phyloP scores from a whole-genome alignment of 1,140 invertebrate genomes.

The Hypsibius dujardini region DNA sequence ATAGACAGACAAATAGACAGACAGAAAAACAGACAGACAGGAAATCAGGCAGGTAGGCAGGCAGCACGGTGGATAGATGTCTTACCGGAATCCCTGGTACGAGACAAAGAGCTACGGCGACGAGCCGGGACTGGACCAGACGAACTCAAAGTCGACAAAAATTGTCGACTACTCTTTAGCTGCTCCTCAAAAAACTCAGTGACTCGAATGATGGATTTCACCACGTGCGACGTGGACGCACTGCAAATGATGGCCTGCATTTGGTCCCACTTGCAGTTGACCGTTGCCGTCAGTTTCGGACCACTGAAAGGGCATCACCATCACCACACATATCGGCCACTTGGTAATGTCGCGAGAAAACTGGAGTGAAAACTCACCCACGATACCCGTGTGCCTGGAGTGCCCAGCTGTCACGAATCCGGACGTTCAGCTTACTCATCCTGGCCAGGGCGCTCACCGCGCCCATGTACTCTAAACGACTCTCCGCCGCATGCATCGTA shows the following conservation, averaged over 20 bases:
- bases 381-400: slow-evolving; percentile 31
- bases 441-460: slow-evolving; percentile 60
- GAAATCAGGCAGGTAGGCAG: too few relatives aligned
- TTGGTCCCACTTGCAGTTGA: slow-evolving; percentile 75
- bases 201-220: slow-evolving; percentile 87
- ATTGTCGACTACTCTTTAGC: slow-evolving; percentile 31
- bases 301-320: background rate
- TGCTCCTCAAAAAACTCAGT: slow-evolving; percentile 70
- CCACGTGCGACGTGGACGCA: slow-evolving; percentile 80
- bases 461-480: slow-evolving; percentile 86
- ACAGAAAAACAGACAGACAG: too few relatives aligned
- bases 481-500: slow-evolving; percentile 62
- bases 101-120: slow-evolving; percentile 11
- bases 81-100: slow-evolving; percentile 5
- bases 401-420: slow-evolving; percentile 65
- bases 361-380: slow-evolving; percentile 18
- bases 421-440: slow-evolving; percentile 57
- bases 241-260: slow-evolving; percentile 86
- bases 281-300: slow-evolving; percentile 42
- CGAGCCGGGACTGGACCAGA: background rate
- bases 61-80: background rate
- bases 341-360: background rate
- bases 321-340: background rate
- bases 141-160: slow-evolving; percentile 18
- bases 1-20: too few relatives aligned